Evolutionary conservation across 1,140 invertebrate genomes (phyloP), one percentile per base, ranked within the genome.

Genomic region (Palaemon carinicauda): DNA sequence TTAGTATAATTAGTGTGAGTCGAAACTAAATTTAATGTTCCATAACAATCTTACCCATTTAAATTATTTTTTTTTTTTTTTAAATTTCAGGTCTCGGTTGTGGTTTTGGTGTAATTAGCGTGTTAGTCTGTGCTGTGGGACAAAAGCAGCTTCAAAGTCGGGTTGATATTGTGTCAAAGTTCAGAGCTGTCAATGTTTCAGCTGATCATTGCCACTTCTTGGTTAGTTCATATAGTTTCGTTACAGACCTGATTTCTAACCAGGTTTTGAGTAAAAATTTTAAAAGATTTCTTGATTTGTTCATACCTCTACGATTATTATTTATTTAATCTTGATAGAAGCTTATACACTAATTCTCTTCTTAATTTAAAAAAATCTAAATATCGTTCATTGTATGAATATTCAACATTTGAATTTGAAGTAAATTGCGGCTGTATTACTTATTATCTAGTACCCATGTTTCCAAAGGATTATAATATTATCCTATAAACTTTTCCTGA

Each of bases 121-220:
- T 87, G 9, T 9, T 81, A 74, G 85, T 87, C 51, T 87, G 79
- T 87, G 85, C 71, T 31, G 78, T 87, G 53, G 85, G 85, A 87
- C 71, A n/a, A 17, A 87, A 87, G 41, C 80, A 81, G 27, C 33
- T 87, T 33, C 17, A 77, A 31, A 80, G 81, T n/a, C 78, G 85
- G 14, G 51, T 87, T 50, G 50, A 75, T 73, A 80, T 87, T 31
- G 33, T 82, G 52, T 41, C 10, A 10, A 65, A 75, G 73, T 29
- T 87, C 1, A 60, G 85, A 77, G 41, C 71, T 65, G 80, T 71
- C 21, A 82, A 78, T 60, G 81, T 87, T 73, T 75, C 71, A 19
- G 85, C 80, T 19, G 85, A 87, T 27, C 85, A 87, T 21, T 87
- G 79, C 29, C 85, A 87, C 78, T 87, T 79, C 65, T 52, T 78